Evolutionary conservation across 2,797 vertebrate species (phyloP).

Genomic region (Tragopan temminckii): DNA sequence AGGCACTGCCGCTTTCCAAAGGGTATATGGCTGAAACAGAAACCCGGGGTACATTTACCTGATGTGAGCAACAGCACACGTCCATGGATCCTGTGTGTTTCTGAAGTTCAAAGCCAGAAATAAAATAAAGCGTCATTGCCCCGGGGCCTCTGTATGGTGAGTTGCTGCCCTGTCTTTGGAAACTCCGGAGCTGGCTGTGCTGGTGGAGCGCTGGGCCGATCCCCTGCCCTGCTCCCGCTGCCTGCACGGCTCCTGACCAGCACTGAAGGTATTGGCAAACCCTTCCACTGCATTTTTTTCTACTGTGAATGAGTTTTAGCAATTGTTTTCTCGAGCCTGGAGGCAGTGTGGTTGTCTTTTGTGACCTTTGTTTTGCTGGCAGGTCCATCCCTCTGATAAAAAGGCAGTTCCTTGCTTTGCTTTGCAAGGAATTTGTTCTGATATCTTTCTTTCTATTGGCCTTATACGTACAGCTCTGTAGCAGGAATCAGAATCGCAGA

Average conservation of each 20-base stretch:
- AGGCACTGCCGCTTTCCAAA: not conserved
- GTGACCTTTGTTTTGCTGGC: not conserved
- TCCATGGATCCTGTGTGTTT: not conserved
- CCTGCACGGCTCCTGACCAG: not conserved
- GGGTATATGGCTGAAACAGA: not conserved
- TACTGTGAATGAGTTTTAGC: not conserved
- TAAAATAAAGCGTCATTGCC: not conserved
- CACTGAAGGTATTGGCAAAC: not conserved
- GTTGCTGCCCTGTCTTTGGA: not conserved
- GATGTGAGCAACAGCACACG: not conserved
- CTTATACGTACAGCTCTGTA: not conserved
- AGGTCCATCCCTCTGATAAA: not conserved
- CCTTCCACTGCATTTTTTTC: not conserved
- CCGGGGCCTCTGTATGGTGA: not conserved
- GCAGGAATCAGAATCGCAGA: not conserved
- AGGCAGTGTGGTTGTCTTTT: rapidly evolving
- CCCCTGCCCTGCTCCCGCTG: not conserved
- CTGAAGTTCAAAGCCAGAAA: constrained; percentile 46
- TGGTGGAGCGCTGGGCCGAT: not conserved
- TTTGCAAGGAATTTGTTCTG: not conserved
- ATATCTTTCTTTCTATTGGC: not conserved
- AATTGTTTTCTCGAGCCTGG: not conserved
- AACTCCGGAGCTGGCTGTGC: not conserved
- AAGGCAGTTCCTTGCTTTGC: not conserved
- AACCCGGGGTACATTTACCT: constrained; percentile 34